Evolutionary conservation across 2,888 invertebrate genomes (phyloP).

Genomic region (Ectropis crepuscularia): DNA sequence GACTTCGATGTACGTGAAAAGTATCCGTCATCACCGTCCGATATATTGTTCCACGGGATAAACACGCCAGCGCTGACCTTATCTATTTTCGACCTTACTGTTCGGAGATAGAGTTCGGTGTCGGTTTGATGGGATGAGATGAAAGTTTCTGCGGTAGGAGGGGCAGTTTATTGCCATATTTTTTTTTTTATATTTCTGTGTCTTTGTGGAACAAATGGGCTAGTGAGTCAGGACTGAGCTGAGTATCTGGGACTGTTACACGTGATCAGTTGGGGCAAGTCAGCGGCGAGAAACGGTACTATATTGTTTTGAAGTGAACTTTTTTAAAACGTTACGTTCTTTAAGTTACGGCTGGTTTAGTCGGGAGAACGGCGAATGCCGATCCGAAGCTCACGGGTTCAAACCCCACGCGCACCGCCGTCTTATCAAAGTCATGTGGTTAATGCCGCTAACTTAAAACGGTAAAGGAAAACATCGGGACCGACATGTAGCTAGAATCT

Average conservation of each 20-base stretch:
- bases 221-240: conserved; percentile 39
- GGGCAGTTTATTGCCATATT: conserved; percentile 42
- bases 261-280: conserved; percentile 8
- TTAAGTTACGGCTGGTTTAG: too few species aligned
- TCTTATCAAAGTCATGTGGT: too few species aligned
- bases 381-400: too few species aligned
- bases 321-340: too few species aligned
- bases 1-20: conserved; percentile 53
- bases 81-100: conserved; percentile 44
- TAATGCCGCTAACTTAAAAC: too few species aligned
- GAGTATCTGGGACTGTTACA: conserved; percentile 5
- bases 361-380: too few species aligned
- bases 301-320: background rate
- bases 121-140: background rate
- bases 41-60: conserved; percentile 59
- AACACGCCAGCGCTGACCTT: conserved; percentile 38
- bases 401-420: too few species aligned
- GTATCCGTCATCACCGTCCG: conserved; percentile 63
- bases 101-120: background rate
- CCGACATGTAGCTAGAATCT: too few species aligned
- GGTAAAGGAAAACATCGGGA: too few species aligned
- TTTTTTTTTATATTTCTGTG: conserved; percentile 31
- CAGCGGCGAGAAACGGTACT: background rate
- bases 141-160: conserved; percentile 31
- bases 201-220: conserved; percentile 38